Evolutionary conservation across 1,140 invertebrate genomes (phyloP).

Genomic region (Procambarus clarkii): DNA sequence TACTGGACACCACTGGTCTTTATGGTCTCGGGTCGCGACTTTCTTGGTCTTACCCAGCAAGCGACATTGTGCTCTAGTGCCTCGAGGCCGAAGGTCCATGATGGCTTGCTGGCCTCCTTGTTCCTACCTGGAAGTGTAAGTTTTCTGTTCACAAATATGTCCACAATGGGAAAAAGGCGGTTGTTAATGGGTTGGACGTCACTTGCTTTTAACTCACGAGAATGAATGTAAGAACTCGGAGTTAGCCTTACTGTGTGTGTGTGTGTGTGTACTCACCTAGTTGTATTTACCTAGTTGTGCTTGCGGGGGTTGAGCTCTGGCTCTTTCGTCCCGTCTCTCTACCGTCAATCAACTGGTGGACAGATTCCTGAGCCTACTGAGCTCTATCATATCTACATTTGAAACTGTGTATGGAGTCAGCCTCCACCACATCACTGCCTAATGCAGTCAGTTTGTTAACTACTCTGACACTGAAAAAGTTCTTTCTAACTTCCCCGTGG

Average conservation of each 20-base stretch:
- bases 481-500: no score
- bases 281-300: no score
- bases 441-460: no score
- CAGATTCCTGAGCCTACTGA: no score
- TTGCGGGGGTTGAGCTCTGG: no score
- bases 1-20: constrained; percentile 50
- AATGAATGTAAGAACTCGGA: constrained; percentile 60
- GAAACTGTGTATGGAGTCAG: no score
- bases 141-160: constrained; percentile 69
- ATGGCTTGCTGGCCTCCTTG: constrained; percentile 1
- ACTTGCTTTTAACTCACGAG: constrained; percentile 67
- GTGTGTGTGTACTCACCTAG: constrained; percentile 6
- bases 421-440: no score
- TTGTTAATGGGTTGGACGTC: constrained; percentile 65
- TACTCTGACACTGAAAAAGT: no score
- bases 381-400: no score
- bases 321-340: no score
- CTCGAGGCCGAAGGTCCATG: background rate
- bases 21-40: constrained; percentile 62
- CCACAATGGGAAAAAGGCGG: constrained; percentile 66
- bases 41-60: background rate
- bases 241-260: constrained; percentile 42
- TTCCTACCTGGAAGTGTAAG: constrained; percentile 54
- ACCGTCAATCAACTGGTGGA: no score
- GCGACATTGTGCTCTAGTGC: constrained; percentile 19